Conservation (phyloP, 2,888 invertebrate genomes). For the Microctonus brassicae region DNA sequence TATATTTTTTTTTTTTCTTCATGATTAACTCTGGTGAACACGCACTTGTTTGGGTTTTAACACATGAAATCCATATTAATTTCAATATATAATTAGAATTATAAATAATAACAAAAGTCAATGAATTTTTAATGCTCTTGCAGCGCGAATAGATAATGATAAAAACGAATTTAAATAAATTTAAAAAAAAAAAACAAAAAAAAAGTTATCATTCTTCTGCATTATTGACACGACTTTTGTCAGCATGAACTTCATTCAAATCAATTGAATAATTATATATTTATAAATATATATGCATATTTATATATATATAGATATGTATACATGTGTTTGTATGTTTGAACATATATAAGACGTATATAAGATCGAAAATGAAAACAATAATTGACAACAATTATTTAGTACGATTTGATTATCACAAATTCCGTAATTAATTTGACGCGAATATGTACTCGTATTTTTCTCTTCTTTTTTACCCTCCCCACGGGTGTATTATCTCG, state of each 20-base stretch:
- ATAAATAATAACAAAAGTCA: background rate
- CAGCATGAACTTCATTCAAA: background rate
- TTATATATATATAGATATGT: background rate
- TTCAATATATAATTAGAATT: conserved; percentile 43
- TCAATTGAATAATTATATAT: background rate
- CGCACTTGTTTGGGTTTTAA: conserved; percentile 50
- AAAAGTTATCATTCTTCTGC: background rate
- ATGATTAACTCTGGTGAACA: conserved; percentile 56
- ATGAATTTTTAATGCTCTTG: background rate
- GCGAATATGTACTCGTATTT: conserved; percentile 1
- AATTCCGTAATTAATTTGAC: conserved; percentile 10
- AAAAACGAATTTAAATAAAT: too few species aligned
- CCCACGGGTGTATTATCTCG: background rate
- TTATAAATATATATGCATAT: background rate
- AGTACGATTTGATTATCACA: background rate
- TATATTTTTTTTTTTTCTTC: conserved; percentile 34
- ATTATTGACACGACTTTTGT: background rate
- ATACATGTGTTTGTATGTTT: too few species aligned
- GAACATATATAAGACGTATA: too few species aligned
- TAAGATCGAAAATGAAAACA: too few species aligned
- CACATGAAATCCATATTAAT: conserved; percentile 45
- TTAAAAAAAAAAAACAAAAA: background rate
- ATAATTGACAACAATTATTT: background rate
- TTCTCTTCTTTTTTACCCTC: background rate
- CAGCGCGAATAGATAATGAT: background rate